These are phyloP conservation scores for Thalpophila matura DNA, from an alignment of 2,888 invertebrate species.

Conservation along the genomic window DNA sequence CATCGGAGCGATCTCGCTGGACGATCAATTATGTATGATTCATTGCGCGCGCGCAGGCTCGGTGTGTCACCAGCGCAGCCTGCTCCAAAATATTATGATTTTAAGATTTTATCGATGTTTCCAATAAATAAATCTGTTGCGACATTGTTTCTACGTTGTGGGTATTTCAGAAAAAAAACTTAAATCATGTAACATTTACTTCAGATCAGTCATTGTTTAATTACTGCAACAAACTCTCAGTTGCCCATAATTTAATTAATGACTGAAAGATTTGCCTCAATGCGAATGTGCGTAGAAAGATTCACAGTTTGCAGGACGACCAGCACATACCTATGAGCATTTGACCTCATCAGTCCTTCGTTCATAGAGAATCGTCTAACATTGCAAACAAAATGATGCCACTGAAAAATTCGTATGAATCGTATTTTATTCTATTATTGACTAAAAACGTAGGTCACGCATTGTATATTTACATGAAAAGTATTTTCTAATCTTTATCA, in stretches of 20 bases:
- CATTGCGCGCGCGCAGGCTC: conserved; percentile 80
- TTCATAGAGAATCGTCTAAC: no score
- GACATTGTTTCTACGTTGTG: conserved; percentile 57
- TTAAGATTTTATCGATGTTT: conserved; percentile 80
- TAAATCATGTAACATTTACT: conserved; percentile 34
- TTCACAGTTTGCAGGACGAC: no score
- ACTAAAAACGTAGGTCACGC: no score
- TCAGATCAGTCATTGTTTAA: conserved; percentile 46
- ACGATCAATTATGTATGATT: conserved; percentile 88
- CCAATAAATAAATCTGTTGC: conserved; percentile 65
- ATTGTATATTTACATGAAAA: no score
- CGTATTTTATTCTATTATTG: no score
- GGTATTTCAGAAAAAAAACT: conserved; percentile 48
- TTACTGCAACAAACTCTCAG: conserved; percentile 16
- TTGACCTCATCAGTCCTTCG: no score
- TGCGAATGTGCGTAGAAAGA: no score
- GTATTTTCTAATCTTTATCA: no score
- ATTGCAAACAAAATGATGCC: no score
- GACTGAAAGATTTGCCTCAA: conserved; percentile 1
- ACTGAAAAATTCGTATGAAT: no score
- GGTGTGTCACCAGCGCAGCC: conserved; percentile 66
- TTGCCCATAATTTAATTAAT: background rate
- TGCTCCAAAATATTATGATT: conserved; percentile 87
- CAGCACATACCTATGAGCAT: no score
- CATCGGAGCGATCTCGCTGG: conserved; percentile 68